Evolutionary conservation across 2,113 vertebrate species (phyloP).

Genomic region (Jacana jacana): DNA sequence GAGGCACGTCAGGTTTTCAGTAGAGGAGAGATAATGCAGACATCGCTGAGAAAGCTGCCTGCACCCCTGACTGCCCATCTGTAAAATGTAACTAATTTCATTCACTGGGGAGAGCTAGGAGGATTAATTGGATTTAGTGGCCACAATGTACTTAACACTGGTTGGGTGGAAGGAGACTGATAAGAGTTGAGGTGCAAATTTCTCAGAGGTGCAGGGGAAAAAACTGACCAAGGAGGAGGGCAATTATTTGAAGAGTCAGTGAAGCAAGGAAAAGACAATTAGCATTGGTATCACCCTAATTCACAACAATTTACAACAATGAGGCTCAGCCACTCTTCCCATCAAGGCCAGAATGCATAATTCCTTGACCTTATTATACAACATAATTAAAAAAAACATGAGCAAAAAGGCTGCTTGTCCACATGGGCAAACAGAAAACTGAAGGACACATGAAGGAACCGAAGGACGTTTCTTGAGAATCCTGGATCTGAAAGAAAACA

Average conservation of each 20-base stretch:
- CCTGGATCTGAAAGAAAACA: not conserved
- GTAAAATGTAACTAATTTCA: slow-evolving; percentile 31
- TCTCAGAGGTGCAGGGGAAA: slow-evolving; percentile 38
- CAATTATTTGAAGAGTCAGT: slow-evolving; percentile 56
- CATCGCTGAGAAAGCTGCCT: not conserved
- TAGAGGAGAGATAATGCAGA: slow-evolving; percentile 23
- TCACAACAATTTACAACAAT: slow-evolving; percentile 63
- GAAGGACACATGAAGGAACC: not conserved
- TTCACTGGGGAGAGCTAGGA: slow-evolving; percentile 37
- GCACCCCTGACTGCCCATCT: slow-evolving; percentile 18
- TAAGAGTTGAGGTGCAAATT: slow-evolving; percentile 54
- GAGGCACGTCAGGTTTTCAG: not conserved
- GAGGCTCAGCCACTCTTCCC: slow-evolving; percentile 2
- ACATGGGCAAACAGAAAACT: not conserved
- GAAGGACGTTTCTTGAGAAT: not conserved
- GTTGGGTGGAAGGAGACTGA: slow-evolving; percentile 41
- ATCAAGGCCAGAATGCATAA: slow-evolving; percentile 35
- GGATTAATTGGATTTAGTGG: slow-evolving; percentile 60
- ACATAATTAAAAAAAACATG: not conserved
- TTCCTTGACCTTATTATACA: slow-evolving; percentile 52
- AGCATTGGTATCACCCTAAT: slow-evolving; percentile 53
- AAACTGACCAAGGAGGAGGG: slow-evolving; percentile 34
- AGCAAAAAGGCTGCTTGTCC: not conserved
- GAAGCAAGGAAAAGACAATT: slow-evolving; percentile 59
- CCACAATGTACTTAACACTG: slow-evolving; percentile 44